These are phyloP conservation scores for Antennarius maculatus DNA, from an alignment of 2,797 vertebrate species.

Conservation along the genomic window DNA sequence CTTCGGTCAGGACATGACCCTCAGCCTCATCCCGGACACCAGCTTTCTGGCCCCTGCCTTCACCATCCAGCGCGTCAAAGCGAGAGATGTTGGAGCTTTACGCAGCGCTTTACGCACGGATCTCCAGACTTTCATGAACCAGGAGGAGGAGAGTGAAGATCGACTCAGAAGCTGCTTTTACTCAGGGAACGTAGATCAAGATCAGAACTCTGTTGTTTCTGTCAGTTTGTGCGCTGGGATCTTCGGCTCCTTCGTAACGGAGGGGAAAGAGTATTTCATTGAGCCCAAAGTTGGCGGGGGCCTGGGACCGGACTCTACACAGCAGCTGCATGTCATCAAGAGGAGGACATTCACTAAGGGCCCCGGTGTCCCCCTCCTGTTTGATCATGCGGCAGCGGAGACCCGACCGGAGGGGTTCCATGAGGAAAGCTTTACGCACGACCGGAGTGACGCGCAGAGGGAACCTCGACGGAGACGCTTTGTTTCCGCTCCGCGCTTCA, in stretches of 20 bases:
- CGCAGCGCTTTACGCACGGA: conserved; percentile 37
- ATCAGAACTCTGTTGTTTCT: conserved; percentile 84
- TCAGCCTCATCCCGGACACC: conserved; percentile 86
- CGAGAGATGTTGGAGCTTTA: conserved; percentile 47
- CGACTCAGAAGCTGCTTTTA: conserved; percentile 86
- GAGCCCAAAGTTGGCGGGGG: conserved; percentile 76
- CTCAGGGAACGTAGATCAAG: conserved; percentile 85
- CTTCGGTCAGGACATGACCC: conserved; percentile 83
- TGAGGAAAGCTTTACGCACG: conserved; percentile 57
- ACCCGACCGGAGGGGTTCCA: conserved; percentile 15
- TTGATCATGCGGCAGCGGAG: conserved; percentile 52
- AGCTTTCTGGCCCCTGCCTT: conserved; percentile 87
- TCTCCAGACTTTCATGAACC: conserved; percentile 34
- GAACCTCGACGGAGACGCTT: conserved; percentile 82
- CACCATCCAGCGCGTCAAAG: conserved; percentile 81
- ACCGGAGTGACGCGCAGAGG: conserved; percentile 57
- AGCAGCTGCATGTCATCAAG: conserved; percentile 83
- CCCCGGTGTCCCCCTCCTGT: conserved; percentile 31
- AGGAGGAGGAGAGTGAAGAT: conserved; percentile 46
- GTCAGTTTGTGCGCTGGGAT: conserved; percentile 90
- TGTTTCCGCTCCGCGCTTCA: conserved; percentile 90
- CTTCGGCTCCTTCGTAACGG: conserved; percentile 86
- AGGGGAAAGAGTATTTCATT: conserved; percentile 87
- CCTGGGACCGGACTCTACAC: conserved; percentile 50
- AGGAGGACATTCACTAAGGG: conserved; percentile 63